Evolutionary conservation across 1,140 invertebrate genomes (phyloP).

Genomic region (Calephelis virginiensis): DNA sequence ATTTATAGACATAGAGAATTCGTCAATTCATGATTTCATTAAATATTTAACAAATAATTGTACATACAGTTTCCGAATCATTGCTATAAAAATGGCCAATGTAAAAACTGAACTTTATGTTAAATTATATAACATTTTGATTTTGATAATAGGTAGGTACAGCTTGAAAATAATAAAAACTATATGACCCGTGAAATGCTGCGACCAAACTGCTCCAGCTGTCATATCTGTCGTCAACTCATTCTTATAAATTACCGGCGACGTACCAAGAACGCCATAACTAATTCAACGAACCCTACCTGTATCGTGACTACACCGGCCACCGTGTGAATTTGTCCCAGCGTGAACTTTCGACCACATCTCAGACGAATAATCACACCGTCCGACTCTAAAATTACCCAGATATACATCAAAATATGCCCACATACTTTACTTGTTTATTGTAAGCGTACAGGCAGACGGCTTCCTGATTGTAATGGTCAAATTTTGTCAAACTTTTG

Average conservation of each 20-base stretch:
- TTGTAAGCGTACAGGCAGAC: too few species aligned
- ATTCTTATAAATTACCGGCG: constrained; percentile 71
- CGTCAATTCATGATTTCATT: too few species aligned
- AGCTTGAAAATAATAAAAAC: constrained; percentile 16
- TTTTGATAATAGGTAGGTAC: constrained; percentile 1
- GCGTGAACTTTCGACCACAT: constrained; percentile 52
- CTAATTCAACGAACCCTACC: constrained; percentile 78
- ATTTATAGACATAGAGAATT: too few species aligned
- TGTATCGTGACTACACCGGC: constrained; percentile 65
- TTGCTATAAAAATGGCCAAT: not conserved
- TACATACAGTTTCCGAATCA: too few species aligned
- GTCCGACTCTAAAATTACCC: constrained; percentile 50
- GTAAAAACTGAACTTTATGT: not conserved
- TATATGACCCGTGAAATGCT: constrained; percentile 37
- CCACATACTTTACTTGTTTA: constrained; percentile 22
- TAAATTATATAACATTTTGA: not conserved
- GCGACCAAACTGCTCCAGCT: constrained; percentile 52
- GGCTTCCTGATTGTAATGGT: too few species aligned
- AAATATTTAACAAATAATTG: too few species aligned
- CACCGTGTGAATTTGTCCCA: constrained; percentile 73
- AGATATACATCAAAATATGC: constrained; percentile 52
- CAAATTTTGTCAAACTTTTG: too few species aligned
- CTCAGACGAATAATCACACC: constrained; percentile 63
- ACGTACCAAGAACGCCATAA: constrained; percentile 74
- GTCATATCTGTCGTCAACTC: constrained; percentile 62